Evolutionary conservation across 2,888 invertebrate species (phyloP), one percentile per base, ranked within the genome.

Genomic region (Anaspis maculata): DNA sequence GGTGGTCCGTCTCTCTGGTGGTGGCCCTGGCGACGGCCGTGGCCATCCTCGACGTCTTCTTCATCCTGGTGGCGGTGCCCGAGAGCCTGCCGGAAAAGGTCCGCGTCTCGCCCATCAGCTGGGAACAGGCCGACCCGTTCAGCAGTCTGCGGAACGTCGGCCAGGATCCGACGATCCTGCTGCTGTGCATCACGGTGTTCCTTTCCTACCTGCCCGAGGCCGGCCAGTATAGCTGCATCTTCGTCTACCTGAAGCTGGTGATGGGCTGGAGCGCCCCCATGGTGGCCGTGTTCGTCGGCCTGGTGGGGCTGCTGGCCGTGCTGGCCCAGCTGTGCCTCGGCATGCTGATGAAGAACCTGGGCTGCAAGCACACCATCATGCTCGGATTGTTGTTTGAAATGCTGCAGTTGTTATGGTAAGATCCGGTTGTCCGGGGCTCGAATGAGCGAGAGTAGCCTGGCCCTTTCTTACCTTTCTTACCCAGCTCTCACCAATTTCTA

Each of bases 61-160:
- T 98, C 70, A 97, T 98, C 54, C 76, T 97, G 62, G 90, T 96
- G 32, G 91, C 91, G 33, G 97, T 99, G 51, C 97, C 98, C 14
- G 98, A 99, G 70, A 96, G 96, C 56, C 73, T 98, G 51, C 94
- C 97, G 14, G 94, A 95, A 66, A 95, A 96, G 69, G 62, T 65
- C 13, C 55, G 65, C 19, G 83, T 84, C 37, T 85, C 84, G 14
- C 85, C 89, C 27, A 88, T 94, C 54, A 89, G 89, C 53, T 95
- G 94, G 94, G 96, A 97, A 64, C 88, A 94, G 64, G 96, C 96
- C 2, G 97, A 98, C 74, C 98, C 98, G 3, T 97, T 98, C 66
- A 79, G 89, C 72, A 83, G 90, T n/a, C 67, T 94, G 40, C 72
- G 83, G 42, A 87, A 89, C 72, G 91, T 96, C 43, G 91, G 95